Base-by-base conservation (phyloP, 1,140 invertebrate species). In the Scaptomyza montana region DNA sequence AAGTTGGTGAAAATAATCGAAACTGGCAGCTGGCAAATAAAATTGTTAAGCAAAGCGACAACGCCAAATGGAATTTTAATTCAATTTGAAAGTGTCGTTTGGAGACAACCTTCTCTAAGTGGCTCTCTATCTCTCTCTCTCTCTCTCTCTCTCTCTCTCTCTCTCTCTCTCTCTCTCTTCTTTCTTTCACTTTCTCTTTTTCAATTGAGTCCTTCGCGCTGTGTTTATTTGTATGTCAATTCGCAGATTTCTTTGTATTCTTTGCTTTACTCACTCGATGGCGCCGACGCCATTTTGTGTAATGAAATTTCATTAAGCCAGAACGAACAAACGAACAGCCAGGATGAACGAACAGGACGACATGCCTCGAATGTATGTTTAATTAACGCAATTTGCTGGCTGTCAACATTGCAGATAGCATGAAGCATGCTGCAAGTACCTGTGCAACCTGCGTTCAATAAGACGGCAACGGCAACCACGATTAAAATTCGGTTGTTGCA, bases 31-130 rank as follows among this genome's bases (percentile, higher is more conserved):
- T 74, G 62, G 63, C 64, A 67, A 50, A 71, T 71, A 59, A 71
- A 71, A 71, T 71, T 71, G 68, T 71, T 86, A 66, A 81, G 71
- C 78, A 84, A 85, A 84, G 50, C 77, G 77, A 77, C 80, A 85
- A 79, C 80, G 68, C 73, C 80, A 86, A 87, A 86, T 86, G 82
- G 81, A 86, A 86, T 86, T 86, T 86, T 87, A 86, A 86, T 86
- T 86, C 78, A 87, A 86, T 86, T 87, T 78, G 78, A 81, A 78
- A 81, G 75, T 64, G 70, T 63, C 56, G 54, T 6, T 36, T 25
- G 45, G 3, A 7, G 39, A 10, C 39, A 12, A 41, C 41, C 3
- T 33, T 10, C 51, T 25, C 10, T 6, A 3, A 9, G 41, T 39
- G 4, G 3, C 41, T 54, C 0, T 3, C 39, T 28, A 7, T 46